A percentile compares a stretch with the other conserved stretches of the same genome.
Evolutionary conservation across 2,113 vertebrate genomes (phyloP).

Genomic region (Columbina picui): DNA sequence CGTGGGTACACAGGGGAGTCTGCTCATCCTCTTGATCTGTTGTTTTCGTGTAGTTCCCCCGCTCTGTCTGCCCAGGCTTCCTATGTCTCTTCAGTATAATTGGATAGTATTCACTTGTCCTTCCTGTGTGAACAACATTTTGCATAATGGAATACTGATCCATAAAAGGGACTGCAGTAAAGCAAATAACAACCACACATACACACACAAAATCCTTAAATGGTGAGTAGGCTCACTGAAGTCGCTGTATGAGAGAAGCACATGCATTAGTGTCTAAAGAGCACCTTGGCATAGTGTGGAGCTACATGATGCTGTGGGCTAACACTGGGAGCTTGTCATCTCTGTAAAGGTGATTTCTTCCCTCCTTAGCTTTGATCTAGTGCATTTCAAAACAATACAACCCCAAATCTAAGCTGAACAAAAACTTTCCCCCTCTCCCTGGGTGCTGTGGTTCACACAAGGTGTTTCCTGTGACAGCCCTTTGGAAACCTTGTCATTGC

Average conservation of each 20-base stretch:
- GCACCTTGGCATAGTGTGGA: not conserved
- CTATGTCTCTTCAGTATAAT: not conserved
- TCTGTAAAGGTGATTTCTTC: not conserved
- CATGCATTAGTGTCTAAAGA: not conserved
- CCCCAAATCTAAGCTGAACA: not conserved
- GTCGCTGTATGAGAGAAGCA: not conserved
- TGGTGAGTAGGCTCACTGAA: not conserved
- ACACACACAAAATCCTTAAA: not conserved
- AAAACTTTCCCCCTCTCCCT: accelerated
- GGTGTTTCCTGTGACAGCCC: not conserved
- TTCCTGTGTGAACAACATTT: not conserved
- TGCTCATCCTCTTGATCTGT: not conserved
- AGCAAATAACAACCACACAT: not conserved
- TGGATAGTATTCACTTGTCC: not conserved
- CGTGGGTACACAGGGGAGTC: not conserved
- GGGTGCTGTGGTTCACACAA: not conserved
- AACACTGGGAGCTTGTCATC: not conserved
- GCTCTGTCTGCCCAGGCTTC: not conserved
- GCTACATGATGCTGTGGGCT: not conserved
- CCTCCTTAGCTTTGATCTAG: not conserved
- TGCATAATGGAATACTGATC: not conserved
- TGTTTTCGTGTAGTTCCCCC: not conserved
- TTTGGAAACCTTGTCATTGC: not conserved
- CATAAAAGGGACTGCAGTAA: not conserved
- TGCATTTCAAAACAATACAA: not conserved